phyloP scores from a whole-genome alignment of 2,113 vertebrate species.

The Rhea pennata region DNA sequence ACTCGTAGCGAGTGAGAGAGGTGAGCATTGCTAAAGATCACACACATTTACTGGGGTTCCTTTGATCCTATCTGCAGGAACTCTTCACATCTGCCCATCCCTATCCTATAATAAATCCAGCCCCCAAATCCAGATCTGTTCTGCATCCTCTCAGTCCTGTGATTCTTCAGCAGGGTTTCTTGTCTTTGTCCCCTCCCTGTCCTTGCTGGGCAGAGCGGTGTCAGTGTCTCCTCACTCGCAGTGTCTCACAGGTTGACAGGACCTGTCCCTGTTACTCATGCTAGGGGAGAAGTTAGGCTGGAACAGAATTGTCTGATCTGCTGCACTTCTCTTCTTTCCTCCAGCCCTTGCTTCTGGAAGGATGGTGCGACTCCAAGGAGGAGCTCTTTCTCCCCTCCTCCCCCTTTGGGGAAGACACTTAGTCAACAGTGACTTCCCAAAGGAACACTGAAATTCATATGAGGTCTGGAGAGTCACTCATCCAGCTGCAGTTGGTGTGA shows the following conservation, averaged over 20 bases:
- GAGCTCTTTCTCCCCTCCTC: background rate
- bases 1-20: background rate
- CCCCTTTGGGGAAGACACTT: background rate
- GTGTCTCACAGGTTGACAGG: background rate
- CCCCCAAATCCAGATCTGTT: background rate
- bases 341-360: background rate
- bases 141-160: background rate
- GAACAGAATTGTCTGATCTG: background rate
- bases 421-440: background rate
- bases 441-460: background rate
- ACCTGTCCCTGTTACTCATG: background rate
- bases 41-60: rapidly evolving
- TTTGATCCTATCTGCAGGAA: background rate
- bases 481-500: background rate
- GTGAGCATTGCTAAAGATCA: background rate
- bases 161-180: background rate
- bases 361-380: background rate
- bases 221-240: background rate
- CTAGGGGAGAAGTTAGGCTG: background rate
- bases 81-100: background rate
- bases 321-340: background rate
- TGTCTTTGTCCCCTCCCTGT: background rate
- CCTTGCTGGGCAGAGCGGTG: background rate
- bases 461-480: background rate
- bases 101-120: background rate